Base-by-base conservation (phyloP, 2,888 invertebrate genomes). In the Thereva nobilitata region DNA sequence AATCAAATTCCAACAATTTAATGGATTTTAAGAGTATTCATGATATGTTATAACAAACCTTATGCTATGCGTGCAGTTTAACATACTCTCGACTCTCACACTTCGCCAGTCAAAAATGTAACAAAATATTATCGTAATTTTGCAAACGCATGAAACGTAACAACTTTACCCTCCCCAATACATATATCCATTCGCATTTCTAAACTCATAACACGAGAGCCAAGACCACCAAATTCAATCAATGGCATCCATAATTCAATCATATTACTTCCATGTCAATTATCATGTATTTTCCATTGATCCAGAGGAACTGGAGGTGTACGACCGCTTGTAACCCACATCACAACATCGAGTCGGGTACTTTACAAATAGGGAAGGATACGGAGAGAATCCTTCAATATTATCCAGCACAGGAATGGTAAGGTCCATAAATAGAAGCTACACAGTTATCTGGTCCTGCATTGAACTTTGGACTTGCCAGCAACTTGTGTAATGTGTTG, bases 231-330 rank as follows among this genome's bases (percentile, higher is more conserved):
- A 61, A 66, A 66, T 66, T 66, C 47, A 66, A 66, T 66, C 66
- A 66, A 59, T 66, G 9, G 53, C 10, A 54, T 59, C 59, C 53
- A 59, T 59, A 59, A 66, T 66, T 66, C 66, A 59, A 66, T 66
- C 66, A 66, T 47, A 66, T 66, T 66, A 66, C 54, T 66, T 66
- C 66, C 59, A 66, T 66, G 66, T 61, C 66, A 66, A 66, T 66
- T 66, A 66, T 61, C 59, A 66, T 66, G 53, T 57, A 54, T 59
- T 45, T 59, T 66, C 45, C 61, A 53, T 44, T 61, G 59, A 66
- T 52, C 57, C 53, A 57, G 49, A 54, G 49, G 52, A 57, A 52
- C 40, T 52, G 44, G 42, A 9, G 50, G 34, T 34, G 40, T 47
- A 49, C 42, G 49, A 49, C 50, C 38, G 49, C 34, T 35, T 7